Percentiles rank a stretch among this genome's conserved stretches.
Evolutionary conservation across 1,140 invertebrate species (phyloP).

Genomic region (Cotesia vestalis): DNA sequence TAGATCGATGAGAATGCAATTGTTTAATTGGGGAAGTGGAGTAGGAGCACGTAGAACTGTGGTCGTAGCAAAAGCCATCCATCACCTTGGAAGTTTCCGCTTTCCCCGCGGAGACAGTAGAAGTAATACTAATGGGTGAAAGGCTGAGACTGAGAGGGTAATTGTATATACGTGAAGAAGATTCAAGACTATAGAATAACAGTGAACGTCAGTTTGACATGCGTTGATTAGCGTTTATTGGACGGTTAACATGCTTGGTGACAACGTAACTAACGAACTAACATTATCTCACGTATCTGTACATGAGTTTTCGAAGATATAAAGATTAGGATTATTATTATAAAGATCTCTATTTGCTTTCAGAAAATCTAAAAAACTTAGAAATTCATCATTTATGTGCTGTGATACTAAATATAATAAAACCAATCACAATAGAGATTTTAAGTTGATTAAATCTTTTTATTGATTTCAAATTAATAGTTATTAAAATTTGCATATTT

Average conservation of each 20-base stretch:
- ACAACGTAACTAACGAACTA: constrained; percentile 37
- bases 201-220: constrained; percentile 43
- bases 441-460: too few relatives aligned
- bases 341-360: too few relatives aligned
- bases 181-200: constrained; percentile 11
- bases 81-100: constrained; percentile 45
- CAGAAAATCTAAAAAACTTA: too few relatives aligned
- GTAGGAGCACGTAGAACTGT: constrained; percentile 42
- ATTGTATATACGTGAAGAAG: constrained; percentile 20
- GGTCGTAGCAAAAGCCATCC: constrained; percentile 48
- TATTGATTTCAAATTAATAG: too few relatives aligned
- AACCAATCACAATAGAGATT: too few relatives aligned
- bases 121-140: constrained; percentile 21
- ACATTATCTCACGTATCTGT: constrained; percentile 31
- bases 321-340: too few relatives aligned
- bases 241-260: constrained; percentile 52
- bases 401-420: too few relatives aligned
- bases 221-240: constrained; percentile 59
- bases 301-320: too few relatives aligned
- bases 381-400: too few relatives aligned
- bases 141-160: constrained; percentile 5
- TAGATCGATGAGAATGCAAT: constrained; percentile 55
- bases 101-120: constrained; percentile 2
- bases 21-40: constrained; percentile 58
- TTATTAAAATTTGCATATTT: too few relatives aligned